Conservation (phyloP, 2,113 vertebrate species). For the Lota lota region DNA sequence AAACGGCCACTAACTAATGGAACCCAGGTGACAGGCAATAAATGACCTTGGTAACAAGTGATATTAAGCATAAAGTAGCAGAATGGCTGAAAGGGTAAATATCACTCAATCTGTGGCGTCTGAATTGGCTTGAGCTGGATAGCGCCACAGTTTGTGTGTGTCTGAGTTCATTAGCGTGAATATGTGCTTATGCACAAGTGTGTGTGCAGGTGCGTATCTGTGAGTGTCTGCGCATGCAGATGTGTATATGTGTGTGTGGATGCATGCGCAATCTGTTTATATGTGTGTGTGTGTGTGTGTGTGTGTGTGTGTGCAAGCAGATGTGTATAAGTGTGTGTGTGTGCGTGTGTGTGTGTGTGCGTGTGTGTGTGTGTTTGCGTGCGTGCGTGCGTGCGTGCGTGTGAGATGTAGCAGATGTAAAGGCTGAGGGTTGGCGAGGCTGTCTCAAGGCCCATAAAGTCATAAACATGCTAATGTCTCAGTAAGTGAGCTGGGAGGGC, state of each 20-base stretch:
- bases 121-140: no score
- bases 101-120: no score
- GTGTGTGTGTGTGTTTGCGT: neutral
- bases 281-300: neutral
- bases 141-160: conserved; percentile 15
- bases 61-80: no score
- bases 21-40: no score
- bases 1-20: no score
- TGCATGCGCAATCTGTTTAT: neutral
- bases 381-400: neutral
- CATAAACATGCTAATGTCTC: conserved; percentile 38
- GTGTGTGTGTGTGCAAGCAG: neutral
- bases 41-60: no score
- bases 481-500: conserved; percentile 29
- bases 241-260: neutral
- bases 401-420: conserved; percentile 38
- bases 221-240: neutral
- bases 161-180: conserved; percentile 10
- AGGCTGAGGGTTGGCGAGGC: neutral
- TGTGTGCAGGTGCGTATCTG: no score
- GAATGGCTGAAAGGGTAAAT: no score
- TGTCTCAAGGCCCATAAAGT: neutral
- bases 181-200: conserved; percentile 1
- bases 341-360: neutral
- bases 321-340: neutral